Evolutionary conservation across 2,113 vertebrate genomes (phyloP), one percentile per base, ranked within the genome.

Genomic region (Amphiprion percula): DNA sequence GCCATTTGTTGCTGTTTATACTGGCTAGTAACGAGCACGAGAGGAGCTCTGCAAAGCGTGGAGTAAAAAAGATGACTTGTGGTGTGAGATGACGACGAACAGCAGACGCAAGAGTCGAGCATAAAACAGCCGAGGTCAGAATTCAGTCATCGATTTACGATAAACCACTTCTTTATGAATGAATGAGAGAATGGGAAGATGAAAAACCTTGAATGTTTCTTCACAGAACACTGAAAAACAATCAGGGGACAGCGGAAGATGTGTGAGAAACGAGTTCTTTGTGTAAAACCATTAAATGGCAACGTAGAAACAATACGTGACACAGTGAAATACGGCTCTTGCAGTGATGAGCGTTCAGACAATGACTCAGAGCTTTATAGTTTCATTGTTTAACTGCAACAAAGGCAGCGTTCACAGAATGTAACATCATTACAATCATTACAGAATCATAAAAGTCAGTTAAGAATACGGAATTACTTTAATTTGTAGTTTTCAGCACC

Each of bases 1-100:
- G 75, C 23, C 77, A 78, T 78, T 87, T 86, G 59, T 73, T 77
- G 63, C 79, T 82, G 77, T 91, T 93, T 80, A 82, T 75, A 76
- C 65, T 90, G 91, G 87, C 87, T 37, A 16, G 23, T 47, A 68
- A 83, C 47, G 39, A 87, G 59, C 68, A 79, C 0, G 41, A 68
- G 79, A 86, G 80, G 46, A 62, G 62, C 76, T 53, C 54, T 10
- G 76, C 19, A 44, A 74, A 85, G 33, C 15, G 12, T 16, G 14
- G 21, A 39, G 54, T 11, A 30, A 47, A 59, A 75, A 72, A 68
- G 54, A 85, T 50, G 64, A 74, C 78, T 82, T 69, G 80, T 65
- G 75, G 68, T 77, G 78, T 28, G 73, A 65, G 80, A 64, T 41
- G 41, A 84, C 28, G 80, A 76, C 10, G 64, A 71, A 74, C 24